Base-by-base conservation (phyloP, 2,888 invertebrate genomes). In the Marasmarcha lunaedactyla region DNA sequence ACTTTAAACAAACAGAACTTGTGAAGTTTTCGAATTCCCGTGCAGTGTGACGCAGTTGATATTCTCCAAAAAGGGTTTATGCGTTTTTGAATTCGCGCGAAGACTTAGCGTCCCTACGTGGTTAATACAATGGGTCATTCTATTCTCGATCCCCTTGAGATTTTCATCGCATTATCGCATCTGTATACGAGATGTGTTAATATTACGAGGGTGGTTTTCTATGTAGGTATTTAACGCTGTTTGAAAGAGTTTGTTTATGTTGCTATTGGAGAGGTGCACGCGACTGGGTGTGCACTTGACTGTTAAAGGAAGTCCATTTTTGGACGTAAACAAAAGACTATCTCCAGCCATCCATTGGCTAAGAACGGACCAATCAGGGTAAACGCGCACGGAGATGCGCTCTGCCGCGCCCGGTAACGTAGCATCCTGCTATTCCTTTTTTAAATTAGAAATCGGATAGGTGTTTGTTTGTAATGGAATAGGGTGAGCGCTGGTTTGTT, bases 141-240 rank as follows among this genome's bases (percentile, higher is more conserved):
- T 46, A 54, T 55, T 51, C 52, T 37, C 41, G 33, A 46, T 46
- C 50, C 55, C 55, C 51, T 50, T 51, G 55, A 54, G 55, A 47
- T 47, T 44, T 46, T 44, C n/a, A 26, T 12, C 40, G 36, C 48
- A 49, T 52, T 46, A 46, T 35, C 46, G 34, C 55, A 55, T 49
- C 49, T 55, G 55, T 46, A 43, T n/a, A 27, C 7, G 1, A 12
- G 13, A 34, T 20, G 34, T n/a, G 41, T 26, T 35, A 15, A n/a
- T 9, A 11, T 9, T 9, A n/a, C 11, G 33, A n/a, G 33, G 33
- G 33, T 25, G 33, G 4, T 7, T 11, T 4, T 33, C n/a, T 33
- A 33, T 7, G 33, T 33, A 33, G 7, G 7, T 33, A n/a, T 11
- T 11, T 25, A 25, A 33, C 33, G 10, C 5, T 33, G 10, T 5